phyloP scores from a whole-genome alignment of 2,113 vertebrate species.

The Bufo gargarizans region DNA sequence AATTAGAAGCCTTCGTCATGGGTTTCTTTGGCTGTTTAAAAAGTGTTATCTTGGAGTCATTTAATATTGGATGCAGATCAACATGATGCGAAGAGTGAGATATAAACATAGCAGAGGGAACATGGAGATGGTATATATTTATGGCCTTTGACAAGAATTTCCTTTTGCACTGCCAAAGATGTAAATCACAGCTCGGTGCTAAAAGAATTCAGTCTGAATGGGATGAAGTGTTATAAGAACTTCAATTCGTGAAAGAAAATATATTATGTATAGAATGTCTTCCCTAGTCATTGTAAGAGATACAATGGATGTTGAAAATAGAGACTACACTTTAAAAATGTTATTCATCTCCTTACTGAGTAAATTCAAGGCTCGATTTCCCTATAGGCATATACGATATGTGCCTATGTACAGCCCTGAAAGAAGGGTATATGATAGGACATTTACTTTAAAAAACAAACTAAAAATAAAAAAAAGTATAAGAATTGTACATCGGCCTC shows the following conservation, averaged over 20 bases:
- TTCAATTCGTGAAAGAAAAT: constrained; percentile 8
- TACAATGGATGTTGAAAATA: background rate
- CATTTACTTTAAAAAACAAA: too few relatives aligned
- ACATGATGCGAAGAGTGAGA: constrained; percentile 37
- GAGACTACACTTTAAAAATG: background rate
- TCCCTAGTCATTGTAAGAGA: background rate
- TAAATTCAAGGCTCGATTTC: background rate
- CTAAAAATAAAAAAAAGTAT: too few relatives aligned
- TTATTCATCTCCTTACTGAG: background rate
- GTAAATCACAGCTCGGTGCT: constrained; percentile 34
- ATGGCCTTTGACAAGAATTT: constrained; percentile 39
- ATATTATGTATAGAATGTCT: background rate
- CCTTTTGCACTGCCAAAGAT: constrained; percentile 2
- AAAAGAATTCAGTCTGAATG: constrained; percentile 30
- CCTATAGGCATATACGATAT: background rate
- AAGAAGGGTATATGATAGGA: too few relatives aligned
- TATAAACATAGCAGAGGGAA: constrained; percentile 42
- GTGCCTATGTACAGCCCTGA: background rate
- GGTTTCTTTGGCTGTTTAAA: constrained; percentile 50
- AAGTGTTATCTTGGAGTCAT: constrained; percentile 53
- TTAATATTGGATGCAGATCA: constrained; percentile 50
- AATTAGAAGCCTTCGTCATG: constrained; percentile 52
- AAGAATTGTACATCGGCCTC: too few relatives aligned
- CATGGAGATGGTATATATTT: constrained; percentile 37
- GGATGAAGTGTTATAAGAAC: constrained; percentile 19